phyloP scores from a whole-genome alignment of 2,797 vertebrate genomes.

The Myotis daubentonii region DNA sequence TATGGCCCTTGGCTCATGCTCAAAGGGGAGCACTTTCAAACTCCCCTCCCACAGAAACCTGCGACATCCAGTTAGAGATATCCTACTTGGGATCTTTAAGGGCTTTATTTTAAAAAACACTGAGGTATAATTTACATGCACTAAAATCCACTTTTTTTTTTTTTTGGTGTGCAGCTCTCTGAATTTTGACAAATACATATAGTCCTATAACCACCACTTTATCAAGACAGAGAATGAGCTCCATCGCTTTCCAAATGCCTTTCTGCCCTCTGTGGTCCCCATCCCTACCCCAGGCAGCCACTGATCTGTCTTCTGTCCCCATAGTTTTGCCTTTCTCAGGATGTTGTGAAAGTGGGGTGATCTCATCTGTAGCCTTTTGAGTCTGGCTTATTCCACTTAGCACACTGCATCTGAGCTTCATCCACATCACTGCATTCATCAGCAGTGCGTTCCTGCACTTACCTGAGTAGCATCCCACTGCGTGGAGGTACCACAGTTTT shows the following conservation, averaged over 20 bases:
- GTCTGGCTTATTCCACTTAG: not conserved
- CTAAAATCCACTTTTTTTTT: not conserved
- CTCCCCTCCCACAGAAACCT: no score
- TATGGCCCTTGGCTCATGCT: not conserved
- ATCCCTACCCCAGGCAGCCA: not conserved
- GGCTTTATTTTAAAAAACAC: not conserved
- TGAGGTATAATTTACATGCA: not conserved
- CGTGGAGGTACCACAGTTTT: not conserved
- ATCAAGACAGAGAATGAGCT: not conserved
- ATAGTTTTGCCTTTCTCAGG: not conserved
- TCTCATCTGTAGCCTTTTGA: not conserved
- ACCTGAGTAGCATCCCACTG: not conserved
- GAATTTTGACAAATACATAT: not conserved
- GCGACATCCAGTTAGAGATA: not conserved
- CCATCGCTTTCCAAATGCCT: not conserved
- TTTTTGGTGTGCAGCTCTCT: not conserved
- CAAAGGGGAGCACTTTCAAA: not conserved
- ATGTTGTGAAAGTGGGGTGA: not conserved
- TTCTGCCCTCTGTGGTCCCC: not conserved
- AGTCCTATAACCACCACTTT: not conserved
- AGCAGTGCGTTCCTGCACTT: not conserved
- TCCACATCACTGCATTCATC: rapidly evolving
- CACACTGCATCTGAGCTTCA: not conserved
- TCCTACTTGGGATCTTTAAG: not conserved
- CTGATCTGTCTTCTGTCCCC: not conserved